Evolutionary conservation across 1,140 invertebrate species (phyloP).

Genomic region (Bombus difficillimus): DNA sequence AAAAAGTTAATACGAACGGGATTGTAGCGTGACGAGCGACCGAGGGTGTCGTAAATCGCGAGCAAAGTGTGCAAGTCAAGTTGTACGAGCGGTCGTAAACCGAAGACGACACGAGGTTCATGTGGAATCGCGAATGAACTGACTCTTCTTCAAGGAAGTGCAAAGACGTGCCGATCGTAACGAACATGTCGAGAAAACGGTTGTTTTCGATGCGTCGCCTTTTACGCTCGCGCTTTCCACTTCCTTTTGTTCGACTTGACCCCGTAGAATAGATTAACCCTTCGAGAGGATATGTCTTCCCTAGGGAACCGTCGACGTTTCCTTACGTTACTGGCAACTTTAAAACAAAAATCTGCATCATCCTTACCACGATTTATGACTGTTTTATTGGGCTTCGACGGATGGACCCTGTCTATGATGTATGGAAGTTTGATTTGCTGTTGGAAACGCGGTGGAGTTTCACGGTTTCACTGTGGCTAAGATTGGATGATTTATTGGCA

Average conservation of each 20-base stretch:
- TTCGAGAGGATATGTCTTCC: neutral
- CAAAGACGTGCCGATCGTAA: constrained; percentile 23
- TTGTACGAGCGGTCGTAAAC: neutral
- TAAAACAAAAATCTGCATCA: neutral
- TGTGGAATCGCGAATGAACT: neutral
- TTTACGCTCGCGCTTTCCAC: neutral
- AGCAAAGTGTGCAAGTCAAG: neutral
- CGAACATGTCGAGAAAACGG: neutral
- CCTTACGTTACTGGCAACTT: neutral
- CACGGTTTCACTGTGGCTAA: neutral
- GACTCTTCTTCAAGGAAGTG: neutral
- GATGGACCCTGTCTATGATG: neutral
- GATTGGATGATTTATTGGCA: neutral
- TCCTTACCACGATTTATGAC: neutral
- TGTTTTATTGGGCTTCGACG: neutral
- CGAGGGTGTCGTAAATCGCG: constrained; percentile 20
- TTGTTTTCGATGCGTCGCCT: constrained; percentile 29
- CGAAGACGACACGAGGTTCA: neutral
- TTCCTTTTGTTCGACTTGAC: neutral
- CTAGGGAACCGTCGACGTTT: neutral
- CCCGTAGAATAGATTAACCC: neutral
- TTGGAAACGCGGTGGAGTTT: neutral
- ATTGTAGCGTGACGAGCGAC: neutral
- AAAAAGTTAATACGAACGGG: neutral
- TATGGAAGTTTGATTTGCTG: neutral